Base-by-base conservation (phyloP, 2,888 invertebrate species). In the Oxystoma pomonae region DNA sequence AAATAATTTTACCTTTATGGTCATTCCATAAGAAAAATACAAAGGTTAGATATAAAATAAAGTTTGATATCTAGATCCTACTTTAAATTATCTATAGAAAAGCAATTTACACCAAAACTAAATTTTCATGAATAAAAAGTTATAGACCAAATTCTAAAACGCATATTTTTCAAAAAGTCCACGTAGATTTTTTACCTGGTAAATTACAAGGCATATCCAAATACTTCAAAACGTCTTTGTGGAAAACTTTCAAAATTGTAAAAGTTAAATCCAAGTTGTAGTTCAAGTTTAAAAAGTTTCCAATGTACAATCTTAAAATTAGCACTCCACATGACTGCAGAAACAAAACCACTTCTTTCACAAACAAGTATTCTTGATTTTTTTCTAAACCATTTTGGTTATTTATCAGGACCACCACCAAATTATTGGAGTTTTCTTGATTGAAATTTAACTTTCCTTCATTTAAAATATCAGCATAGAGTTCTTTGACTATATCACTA, bases 351-450 rank as follows among this genome's bases (percentile, higher is more conserved):
- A 81, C 60, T 71, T 80, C 78, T 64, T 75, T 76, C 5, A 75
- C 68, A 59, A 81, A 74, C 58, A 92, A 86, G 69, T 87, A 88
- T 81, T 91, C 86, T 75, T 95, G 94, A 63, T 93, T 75, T 65
- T 89, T 85, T 0, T 90, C 88, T 0, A 90, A 83, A 1, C 86
- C 87, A 20, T 94, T 93, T 60, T 76, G 69, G 65, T 94, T 95
- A 79, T 93, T 92, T 2, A 95, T 78, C 71, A 93, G 81, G 7
- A 89, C 82, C 0, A 86, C 88, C 1, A 91, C 85, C 7, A 55
- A 62, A n/a, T 35, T 35, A 35, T 12, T 35, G 35, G 3, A 7
- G 3, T 3, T 35, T 35, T 35, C 35, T 35, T 35, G 35, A 35
- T 35, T 12, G 12, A 35, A 35, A 35, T 35, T 35, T 35, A 35